Base-by-base conservation (phyloP, 2,888 invertebrate genomes). In the Resseliella maxima region DNA sequence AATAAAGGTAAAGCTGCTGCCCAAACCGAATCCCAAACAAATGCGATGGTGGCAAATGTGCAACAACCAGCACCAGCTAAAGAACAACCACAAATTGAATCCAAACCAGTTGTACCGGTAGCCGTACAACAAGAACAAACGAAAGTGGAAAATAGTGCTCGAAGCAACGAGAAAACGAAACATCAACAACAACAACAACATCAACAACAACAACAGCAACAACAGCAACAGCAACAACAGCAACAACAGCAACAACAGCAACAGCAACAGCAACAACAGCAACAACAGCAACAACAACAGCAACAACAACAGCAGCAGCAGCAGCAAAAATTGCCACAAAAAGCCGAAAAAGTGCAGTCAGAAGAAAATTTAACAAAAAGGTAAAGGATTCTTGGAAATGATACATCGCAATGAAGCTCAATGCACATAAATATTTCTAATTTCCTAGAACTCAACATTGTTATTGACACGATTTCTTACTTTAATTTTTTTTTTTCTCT, bases 31-130 rank as follows among this genome's bases (percentile, higher is more conserved):
- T 12, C 15, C 0, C n/a, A 31, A 72, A 18, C 72, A 31, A 72
- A 72, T 72, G n/a, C n/a, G n/a, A 72, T 72, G 72, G 72, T 72
- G 72, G 72, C 72, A 2, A 72, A 72, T 72, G 72, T 72, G 31
- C 31, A 72, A 72, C 72, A 72, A n/a, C 15, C 72, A 31, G 72
- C 72, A 15, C 72, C 72, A 35, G 72, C 72, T 18, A 72, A 72
- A 72, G 72, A 72, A 31, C 72, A 72, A 72, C 72, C 31, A 35
- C 27, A 31, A 72, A 72, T 1, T 10, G 72, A 31, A 35, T 15
- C 72, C 15, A 72, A 72, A 72, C 72, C 72, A 72, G 72, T 72
- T 72, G 72, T 72, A 72, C 35, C 72, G 31, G 72, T 35, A 27
- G 15, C 72, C 15, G 72, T 72, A 72, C 72, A 27, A 31, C 72